A percentile compares a stretch with the other conserved stretches of the same genome.
phyloP scores from a whole-genome alignment of 2,888 invertebrate species.

The Agrotis exclamationis region DNA sequence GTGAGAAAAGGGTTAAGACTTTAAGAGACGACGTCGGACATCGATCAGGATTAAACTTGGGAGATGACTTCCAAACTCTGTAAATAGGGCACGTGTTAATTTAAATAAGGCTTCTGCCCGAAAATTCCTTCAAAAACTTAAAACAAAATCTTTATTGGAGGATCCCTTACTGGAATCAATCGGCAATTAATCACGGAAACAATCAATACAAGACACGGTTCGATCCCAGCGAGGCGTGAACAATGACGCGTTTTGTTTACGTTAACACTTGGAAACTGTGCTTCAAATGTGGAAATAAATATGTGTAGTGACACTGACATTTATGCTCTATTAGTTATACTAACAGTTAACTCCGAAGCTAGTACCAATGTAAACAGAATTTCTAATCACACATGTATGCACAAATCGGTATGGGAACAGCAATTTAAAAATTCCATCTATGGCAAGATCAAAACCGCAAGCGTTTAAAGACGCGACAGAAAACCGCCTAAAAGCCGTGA shows the following conservation, averaged over 20 bases:
- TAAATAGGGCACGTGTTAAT: slow-evolving; percentile 70
- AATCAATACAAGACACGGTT: slow-evolving; percentile 70
- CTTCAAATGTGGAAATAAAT: slow-evolving; percentile 36
- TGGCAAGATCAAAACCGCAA: slow-evolving; percentile 68
- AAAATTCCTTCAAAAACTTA: slow-evolving; percentile 71
- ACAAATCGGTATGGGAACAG: slow-evolving; percentile 31
- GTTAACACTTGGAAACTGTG: slow-evolving; percentile 36
- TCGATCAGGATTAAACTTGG: slow-evolving; percentile 70
- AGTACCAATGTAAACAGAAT: slow-evolving; percentile 27
- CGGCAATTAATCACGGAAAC: slow-evolving; percentile 75
- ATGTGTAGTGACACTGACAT: slow-evolving; percentile 33
- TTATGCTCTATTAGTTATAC: slow-evolving; percentile 3
- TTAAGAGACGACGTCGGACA: slow-evolving; percentile 61
- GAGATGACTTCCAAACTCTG: slow-evolving; percentile 69
- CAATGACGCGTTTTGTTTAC: slow-evolving; percentile 43
- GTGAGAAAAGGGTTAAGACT: slow-evolving; percentile 76
- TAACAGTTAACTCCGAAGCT: neutral
- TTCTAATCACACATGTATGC: slow-evolving; percentile 15
- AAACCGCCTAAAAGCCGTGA: slow-evolving; percentile 73
- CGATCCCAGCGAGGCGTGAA: slow-evolving; percentile 40
- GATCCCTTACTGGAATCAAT: slow-evolving; percentile 63
- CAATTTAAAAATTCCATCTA: slow-evolving; percentile 74
- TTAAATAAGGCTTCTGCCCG: slow-evolving; percentile 59
- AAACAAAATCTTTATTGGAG: slow-evolving; percentile 68
- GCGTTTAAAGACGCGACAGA: slow-evolving; percentile 70